phyloP scores from a whole-genome alignment of 2,797 vertebrate species.

The Sphenodon punctatus region DNA sequence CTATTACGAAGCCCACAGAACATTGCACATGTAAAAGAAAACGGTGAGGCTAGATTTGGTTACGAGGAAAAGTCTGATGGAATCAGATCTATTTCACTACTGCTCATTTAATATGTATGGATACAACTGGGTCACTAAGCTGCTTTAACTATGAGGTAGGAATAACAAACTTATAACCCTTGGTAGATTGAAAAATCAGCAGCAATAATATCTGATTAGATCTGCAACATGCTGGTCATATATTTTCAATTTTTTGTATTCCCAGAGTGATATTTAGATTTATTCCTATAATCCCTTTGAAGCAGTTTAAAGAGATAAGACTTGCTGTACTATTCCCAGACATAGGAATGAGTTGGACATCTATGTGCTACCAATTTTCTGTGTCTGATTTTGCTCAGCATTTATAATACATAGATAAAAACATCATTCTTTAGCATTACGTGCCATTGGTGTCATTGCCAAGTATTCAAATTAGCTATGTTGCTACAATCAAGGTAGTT shows the following conservation, averaged over 20 bases:
- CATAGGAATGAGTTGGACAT: neutral
- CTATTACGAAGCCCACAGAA: slow-evolving; percentile 45
- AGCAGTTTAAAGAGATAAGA: neutral
- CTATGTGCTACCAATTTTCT: neutral
- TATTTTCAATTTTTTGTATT: slow-evolving; percentile 22
- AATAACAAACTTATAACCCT: slow-evolving; percentile 53
- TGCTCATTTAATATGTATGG: slow-evolving; percentile 62
- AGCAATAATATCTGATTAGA: slow-evolving; percentile 8
- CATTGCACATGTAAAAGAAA: neutral
- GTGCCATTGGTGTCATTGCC: neutral
- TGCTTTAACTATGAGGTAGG: slow-evolving; percentile 55
- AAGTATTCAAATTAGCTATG: neutral
- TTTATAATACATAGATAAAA: too few relatives aligned
- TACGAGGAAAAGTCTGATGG: slow-evolving; percentile 49
- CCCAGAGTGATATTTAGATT: neutral
- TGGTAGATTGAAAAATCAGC: slow-evolving; percentile 44
- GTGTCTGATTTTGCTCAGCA: accelerated
- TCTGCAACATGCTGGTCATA: neutral
- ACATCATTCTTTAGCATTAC: too few relatives aligned
- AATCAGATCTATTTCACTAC: slow-evolving; percentile 64
- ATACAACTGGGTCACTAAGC: slow-evolving; percentile 67
- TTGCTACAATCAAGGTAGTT: too few relatives aligned
- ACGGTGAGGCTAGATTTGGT: slow-evolving; percentile 45
- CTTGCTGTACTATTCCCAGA: neutral
- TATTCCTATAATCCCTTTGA: neutral